Evolutionary conservation across 2,113 vertebrate genomes (phyloP), one percentile per base, ranked within the genome.

Genomic region (Hylia prasina): DNA sequence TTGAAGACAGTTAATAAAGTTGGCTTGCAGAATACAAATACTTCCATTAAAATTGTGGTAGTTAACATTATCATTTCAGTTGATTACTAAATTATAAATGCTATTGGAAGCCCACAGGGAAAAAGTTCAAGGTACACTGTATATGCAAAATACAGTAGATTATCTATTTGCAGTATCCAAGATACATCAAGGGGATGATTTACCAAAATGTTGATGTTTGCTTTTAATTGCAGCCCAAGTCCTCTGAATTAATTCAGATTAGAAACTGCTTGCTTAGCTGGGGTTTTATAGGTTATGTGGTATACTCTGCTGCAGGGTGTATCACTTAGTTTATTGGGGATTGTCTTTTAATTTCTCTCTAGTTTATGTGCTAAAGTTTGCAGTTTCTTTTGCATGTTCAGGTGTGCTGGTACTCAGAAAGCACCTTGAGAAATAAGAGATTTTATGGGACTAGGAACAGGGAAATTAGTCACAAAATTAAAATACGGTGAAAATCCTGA

Each of bases 31-130:
- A 95, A 82, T 80, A 75, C 93, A 96, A 95, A 93, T 97, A 87
- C 88, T 96, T 92, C 86, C 89, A 89, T 96, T 96, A 94, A 92
- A 79, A 35, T 85, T 91, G 60, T 93, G 82, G 77, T 95, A 79
- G 69, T 95, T 96, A 87, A 30, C 16, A 23, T 96, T 93, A 77
- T 96, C 73, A 73, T 98, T 96, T 96, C 78, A 96, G 60, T 95
- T 96, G 94, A 95, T 91, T 96, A 87, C 80, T 97, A 77, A 95
- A 94, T 97, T 97, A 77, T 82, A 93, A 97, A 93, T 42, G 48
- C 85, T 90, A 37, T 83, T 94, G 79, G 69, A 92, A 96, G 89
- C 82, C 95, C 94, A 47, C 56, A 85, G 82, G 39, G 56, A 60
- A 92, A 70, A 94, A 89, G 51, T 80, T 97, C 27, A 65, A 93